A percentile compares a stretch with the other conserved stretches of the same genome.
Evolutionary conservation across 2,113 vertebrate genomes (phyloP).

Genomic region (Butorides virescens): DNA sequence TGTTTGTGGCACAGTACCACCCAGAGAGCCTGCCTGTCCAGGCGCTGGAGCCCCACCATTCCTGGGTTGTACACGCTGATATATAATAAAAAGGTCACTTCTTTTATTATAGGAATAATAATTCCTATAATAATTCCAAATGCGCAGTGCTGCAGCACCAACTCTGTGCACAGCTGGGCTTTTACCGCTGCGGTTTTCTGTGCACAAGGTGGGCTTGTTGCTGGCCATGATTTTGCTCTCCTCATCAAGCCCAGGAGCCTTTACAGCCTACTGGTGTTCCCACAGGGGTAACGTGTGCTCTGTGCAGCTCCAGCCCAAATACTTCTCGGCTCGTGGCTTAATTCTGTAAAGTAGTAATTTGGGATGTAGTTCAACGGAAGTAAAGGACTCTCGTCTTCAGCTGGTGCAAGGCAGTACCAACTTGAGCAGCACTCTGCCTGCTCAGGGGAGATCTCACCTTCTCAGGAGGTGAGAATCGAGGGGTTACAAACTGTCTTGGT

Average conservation of each 20-base stretch:
- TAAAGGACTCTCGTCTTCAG: background rate
- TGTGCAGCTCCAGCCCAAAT: background rate
- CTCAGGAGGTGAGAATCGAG: background rate
- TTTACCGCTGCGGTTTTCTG: background rate
- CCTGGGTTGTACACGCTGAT: background rate
- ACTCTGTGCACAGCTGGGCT: background rate
- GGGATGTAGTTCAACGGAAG: background rate
- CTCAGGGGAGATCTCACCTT: background rate
- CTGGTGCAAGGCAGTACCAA: background rate
- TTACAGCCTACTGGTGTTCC: background rate
- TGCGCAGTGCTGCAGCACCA: background rate
- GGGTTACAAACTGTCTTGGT: background rate
- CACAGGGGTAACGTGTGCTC: background rate
- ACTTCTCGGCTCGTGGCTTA: background rate
- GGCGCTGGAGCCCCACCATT: background rate
- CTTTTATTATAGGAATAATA: background rate
- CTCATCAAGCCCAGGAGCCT: background rate
- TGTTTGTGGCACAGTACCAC: background rate
- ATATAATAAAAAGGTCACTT: background rate
- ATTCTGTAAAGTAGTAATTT: background rate
- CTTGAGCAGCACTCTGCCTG: background rate
- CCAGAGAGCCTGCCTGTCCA: background rate
- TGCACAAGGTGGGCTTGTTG: background rate
- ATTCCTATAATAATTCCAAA: background rate
- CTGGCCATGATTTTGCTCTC: background rate